These are phyloP conservation scores for Pachyrhynchus sulphureomaculatus DNA, from an alignment of 1,140 invertebrate genomes.

Conservation along the genomic window DNA sequence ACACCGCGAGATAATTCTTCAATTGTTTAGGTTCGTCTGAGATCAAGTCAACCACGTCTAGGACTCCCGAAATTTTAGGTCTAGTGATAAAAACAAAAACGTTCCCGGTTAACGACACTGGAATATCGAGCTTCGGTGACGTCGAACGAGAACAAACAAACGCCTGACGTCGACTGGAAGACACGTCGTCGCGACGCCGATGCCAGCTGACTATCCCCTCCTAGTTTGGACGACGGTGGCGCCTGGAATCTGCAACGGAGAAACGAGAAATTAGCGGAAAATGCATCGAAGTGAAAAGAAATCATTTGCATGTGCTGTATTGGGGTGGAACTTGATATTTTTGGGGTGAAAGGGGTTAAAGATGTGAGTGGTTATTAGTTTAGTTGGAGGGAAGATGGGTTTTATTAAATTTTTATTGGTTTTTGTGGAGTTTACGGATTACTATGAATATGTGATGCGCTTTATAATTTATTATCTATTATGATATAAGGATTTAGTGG, in stretches of 20 bases:
- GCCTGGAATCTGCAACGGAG: constrained; percentile 52
- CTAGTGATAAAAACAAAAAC: not conserved
- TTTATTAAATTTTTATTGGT: too few relatives aligned
- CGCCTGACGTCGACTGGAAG: constrained; percentile 49
- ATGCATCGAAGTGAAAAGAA: constrained; percentile 30
- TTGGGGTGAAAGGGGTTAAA: constrained; percentile 17
- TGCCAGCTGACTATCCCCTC: constrained; percentile 50
- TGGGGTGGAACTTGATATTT: constrained; percentile 22
- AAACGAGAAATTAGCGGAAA: constrained; percentile 37
- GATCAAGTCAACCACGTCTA: not conserved
- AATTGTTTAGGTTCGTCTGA: not conserved
- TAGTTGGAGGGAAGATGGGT: not conserved
- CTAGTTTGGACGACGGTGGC: constrained; percentile 40
- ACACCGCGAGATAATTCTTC: too few relatives aligned
- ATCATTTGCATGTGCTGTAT: constrained; percentile 29
- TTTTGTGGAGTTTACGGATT: too few relatives aligned
- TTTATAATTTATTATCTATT: too few relatives aligned
- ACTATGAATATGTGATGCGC: too few relatives aligned
- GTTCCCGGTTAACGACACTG: constrained; percentile 14
- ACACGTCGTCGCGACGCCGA: constrained; percentile 49
- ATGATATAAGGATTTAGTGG: too few relatives aligned
- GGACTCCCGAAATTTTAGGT: not conserved
- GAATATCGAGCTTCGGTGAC: constrained; percentile 5
- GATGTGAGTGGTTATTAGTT: constrained; percentile 16
- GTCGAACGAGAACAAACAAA: constrained; percentile 32